Evolutionary conservation across 2,113 vertebrate species (phyloP).

Genomic region (Odocoileus virginianus): DNA sequence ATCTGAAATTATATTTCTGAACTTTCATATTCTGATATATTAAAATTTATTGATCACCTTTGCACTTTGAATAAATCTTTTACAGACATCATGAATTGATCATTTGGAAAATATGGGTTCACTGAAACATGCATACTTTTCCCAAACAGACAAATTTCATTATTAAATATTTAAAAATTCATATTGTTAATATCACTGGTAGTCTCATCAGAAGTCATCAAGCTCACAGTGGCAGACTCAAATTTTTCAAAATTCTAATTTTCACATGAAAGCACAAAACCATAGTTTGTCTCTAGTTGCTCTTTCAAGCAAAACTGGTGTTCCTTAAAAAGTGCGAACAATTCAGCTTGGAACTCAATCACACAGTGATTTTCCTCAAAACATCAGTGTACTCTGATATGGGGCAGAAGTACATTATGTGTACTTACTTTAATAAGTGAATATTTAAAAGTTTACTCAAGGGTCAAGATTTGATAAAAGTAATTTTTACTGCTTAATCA

Average conservation of each 20-base stretch:
- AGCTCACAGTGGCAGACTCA: background rate
- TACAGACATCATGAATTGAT: background rate
- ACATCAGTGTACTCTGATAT: background rate
- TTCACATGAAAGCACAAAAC: background rate
- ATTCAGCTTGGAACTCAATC: background rate
- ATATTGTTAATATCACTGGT: background rate
- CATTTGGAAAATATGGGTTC: background rate
- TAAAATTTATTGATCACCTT: background rate
- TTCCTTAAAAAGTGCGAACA: background rate
- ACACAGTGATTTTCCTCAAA: background rate
- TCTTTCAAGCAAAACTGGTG: background rate
- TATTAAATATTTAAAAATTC: slow-evolving; percentile 11
- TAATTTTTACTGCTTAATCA: background rate
- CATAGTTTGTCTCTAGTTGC: background rate
- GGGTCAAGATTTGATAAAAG: background rate
- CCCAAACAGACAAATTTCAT: background rate
- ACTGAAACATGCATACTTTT: background rate
- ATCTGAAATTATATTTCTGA: background rate
- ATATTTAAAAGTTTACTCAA: background rate
- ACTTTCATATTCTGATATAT: background rate
- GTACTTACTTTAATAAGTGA: background rate
- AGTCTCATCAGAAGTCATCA: background rate
- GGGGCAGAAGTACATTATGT: background rate
- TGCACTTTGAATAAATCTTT: background rate
- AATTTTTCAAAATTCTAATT: slow-evolving; percentile 30